Conservation (phyloP, 2,888 invertebrate species). For the Athrips mouffetella region DNA sequence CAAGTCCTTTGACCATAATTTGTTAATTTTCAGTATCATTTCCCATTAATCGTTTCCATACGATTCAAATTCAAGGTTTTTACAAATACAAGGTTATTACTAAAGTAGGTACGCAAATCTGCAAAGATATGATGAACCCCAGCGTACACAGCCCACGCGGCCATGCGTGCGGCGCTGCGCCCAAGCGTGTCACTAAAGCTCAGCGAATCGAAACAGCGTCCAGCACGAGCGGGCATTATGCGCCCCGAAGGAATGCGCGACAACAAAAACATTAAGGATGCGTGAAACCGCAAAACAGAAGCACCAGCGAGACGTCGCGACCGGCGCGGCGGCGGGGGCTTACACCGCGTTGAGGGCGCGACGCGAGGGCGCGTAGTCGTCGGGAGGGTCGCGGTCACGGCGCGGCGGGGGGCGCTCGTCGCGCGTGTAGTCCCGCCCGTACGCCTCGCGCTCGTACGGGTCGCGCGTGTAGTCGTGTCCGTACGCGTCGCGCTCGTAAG, state of each 20-base stretch:
- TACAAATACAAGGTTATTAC: too few species aligned
- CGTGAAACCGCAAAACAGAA: conserved; percentile 33
- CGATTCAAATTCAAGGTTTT: too few species aligned
- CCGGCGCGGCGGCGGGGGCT: conserved; percentile 81
- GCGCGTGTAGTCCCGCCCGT: conserved; percentile 48
- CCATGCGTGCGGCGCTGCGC: conserved; percentile 8
- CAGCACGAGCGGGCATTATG: conserved; percentile 24
- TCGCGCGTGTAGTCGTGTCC: conserved; percentile 35
- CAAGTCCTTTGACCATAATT: too few species aligned
- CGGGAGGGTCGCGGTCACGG: conserved; percentile 45
- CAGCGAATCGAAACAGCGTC: conserved; percentile 49
- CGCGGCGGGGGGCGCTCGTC: conserved; percentile 74
- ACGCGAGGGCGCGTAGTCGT: conserved; percentile 56
- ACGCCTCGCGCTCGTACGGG: conserved; percentile 59
- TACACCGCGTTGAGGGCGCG: conserved; percentile 64
- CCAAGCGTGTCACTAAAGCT: conserved; percentile 37
- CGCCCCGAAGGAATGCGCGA: conserved; percentile 26
- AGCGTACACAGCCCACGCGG: conserved; percentile 9
- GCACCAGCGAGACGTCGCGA: conserved; percentile 82
- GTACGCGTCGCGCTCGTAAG: conserved; percentile 32
- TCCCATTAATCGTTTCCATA: too few species aligned
- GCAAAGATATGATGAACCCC: neutral
- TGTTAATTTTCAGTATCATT: too few species aligned
- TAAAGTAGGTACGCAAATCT: too few species aligned
- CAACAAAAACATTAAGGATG: conserved; percentile 32